Percentiles rank a stretch among this genome's conserved stretches.
phyloP scores from a whole-genome alignment of 2,113 vertebrate genomes.

The Atractosteus spatula region DNA sequence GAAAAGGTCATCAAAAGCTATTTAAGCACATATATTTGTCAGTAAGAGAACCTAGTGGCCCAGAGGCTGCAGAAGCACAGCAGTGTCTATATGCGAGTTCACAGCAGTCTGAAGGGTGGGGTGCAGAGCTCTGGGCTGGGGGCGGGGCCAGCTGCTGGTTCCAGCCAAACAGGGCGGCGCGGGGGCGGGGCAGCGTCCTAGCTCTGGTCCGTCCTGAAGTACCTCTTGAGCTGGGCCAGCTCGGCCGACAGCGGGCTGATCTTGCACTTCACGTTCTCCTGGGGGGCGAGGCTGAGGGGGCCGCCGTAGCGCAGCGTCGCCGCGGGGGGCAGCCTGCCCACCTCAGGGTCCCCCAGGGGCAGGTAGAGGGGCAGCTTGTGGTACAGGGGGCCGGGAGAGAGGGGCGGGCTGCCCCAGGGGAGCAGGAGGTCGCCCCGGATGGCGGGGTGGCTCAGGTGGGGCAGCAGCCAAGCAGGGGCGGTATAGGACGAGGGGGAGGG shows the following conservation, averaged over 20 bases:
- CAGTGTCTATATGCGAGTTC: too few relatives aligned
- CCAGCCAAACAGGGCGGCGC: too few relatives aligned
- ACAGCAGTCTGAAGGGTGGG: too few relatives aligned
- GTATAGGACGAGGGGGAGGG: neutral
- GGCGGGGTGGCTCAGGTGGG: slow-evolving; percentile 21
- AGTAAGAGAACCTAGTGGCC: too few relatives aligned
- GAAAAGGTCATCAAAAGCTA: too few relatives aligned
- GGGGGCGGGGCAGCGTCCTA: neutral
- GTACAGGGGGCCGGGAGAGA: slow-evolving; percentile 30
- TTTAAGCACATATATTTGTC: too few relatives aligned
- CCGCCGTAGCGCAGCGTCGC: neutral
- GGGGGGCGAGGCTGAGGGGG: slow-evolving; percentile 15
- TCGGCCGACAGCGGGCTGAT: slow-evolving; percentile 28
- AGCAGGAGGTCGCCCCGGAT: slow-evolving; percentile 30
- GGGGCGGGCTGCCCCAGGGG: slow-evolving; percentile 42
- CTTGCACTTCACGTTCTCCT: slow-evolving; percentile 29
- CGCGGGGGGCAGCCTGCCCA: slow-evolving; percentile 3
- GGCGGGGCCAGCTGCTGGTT: too few relatives aligned
- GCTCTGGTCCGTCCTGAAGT: slow-evolving; percentile 27
- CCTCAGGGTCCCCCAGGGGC: slow-evolving; percentile 19
- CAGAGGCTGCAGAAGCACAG: too few relatives aligned
- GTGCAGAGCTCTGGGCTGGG: too few relatives aligned
- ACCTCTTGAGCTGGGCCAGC: slow-evolving; percentile 25
- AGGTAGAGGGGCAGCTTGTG: slow-evolving; percentile 36
- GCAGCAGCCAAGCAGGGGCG: slow-evolving; percentile 34